Evolutionary conservation across 2,113 vertebrate genomes (phyloP).

Genomic region (Heloderma charlesbogerti): DNA sequence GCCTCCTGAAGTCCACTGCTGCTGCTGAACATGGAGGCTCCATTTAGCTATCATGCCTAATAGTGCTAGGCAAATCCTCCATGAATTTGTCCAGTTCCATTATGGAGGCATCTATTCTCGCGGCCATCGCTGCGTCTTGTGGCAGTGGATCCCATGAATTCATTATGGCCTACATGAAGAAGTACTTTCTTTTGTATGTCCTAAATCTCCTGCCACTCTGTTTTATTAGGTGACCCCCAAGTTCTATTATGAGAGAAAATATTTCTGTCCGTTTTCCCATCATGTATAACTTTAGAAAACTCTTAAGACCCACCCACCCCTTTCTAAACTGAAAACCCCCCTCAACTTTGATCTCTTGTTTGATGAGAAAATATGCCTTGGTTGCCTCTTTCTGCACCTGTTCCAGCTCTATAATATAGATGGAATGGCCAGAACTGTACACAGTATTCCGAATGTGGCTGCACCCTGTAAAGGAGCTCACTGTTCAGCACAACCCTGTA

Average conservation of each 20-base stretch:
- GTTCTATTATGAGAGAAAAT: not conserved
- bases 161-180: not conserved
- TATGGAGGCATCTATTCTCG: not conserved
- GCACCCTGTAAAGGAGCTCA: not conserved
- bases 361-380: not conserved
- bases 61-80: not conserved
- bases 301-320: not conserved
- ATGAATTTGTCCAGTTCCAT: no score
- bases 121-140: not conserved
- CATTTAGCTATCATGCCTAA: not conserved
- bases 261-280: not conserved
- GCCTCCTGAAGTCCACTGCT: not conserved
- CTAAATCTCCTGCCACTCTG: no score
- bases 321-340: not conserved
- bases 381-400: not conserved
- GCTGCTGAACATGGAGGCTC: not conserved
- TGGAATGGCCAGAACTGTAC: not conserved
- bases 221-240: not conserved
- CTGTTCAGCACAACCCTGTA: no score
- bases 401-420: not conserved
- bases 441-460: not conserved
- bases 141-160: not conserved
- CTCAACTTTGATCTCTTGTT: not conserved
- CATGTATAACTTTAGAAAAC: not conserved
- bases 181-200: not conserved